These are phyloP conservation scores for Caenorhabditis sulstoni DNA, from an alignment of 2,888 invertebrate genomes.

Conservation along the genomic window DNA sequence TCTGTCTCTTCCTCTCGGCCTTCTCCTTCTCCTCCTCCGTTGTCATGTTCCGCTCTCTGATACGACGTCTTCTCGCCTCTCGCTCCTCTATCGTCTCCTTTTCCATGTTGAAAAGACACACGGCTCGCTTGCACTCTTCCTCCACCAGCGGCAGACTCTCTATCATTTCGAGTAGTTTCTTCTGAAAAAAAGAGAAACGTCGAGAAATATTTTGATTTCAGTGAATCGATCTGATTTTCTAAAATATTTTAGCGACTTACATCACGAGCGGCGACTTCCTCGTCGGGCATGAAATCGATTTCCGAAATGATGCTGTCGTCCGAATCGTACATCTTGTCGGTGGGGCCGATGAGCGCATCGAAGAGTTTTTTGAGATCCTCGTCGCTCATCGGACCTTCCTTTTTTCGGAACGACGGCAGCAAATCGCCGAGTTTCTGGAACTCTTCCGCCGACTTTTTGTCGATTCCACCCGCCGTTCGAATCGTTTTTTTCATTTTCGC, in stretches of 20 bases:
- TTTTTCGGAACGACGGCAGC: constrained; percentile 1
- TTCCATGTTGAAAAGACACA: constrained; percentile 6
- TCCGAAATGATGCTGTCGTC: constrained; percentile 53
- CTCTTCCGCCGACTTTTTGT: neutral
- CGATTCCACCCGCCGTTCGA: neutral
- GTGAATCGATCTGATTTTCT: too few relatives aligned
- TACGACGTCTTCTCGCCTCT: constrained; percentile 14
- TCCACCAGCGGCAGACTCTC: neutral
- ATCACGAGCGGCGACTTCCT: constrained; percentile 25
- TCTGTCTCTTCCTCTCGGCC: constrained; percentile 3
- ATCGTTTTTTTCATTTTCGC: neutral
- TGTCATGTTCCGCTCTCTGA: constrained; percentile 3
- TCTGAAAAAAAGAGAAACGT: constrained; percentile 13
- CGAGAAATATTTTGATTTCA: neutral
- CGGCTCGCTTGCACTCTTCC: too few relatives aligned
- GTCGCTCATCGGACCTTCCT: constrained; percentile 6
- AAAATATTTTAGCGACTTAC: too few relatives aligned
- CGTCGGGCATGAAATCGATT: constrained; percentile 41
- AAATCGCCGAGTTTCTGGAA: neutral
- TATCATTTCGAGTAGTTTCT: neutral
- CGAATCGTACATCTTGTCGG: constrained; percentile 33
- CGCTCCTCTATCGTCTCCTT: constrained; percentile 21
- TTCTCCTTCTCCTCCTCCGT: constrained; percentile 17
- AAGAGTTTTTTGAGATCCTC: constrained; percentile 30
- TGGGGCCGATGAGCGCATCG: constrained; percentile 11